Evolutionary conservation across 2,113 vertebrate species (phyloP).

Genomic region (Chaetodon auriga): DNA sequence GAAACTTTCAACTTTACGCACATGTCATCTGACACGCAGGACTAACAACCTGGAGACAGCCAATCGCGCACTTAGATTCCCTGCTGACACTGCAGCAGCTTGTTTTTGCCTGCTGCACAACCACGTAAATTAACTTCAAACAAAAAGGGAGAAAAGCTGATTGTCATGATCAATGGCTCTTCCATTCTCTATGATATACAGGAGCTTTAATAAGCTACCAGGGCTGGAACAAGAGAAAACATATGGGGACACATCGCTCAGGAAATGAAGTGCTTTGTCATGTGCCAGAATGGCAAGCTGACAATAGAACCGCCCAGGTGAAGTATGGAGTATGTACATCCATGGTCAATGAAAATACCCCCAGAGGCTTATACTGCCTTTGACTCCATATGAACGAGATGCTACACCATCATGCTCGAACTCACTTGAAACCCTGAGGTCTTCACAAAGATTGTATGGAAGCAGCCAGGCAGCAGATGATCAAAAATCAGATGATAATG

Average conservation of each 20-base stretch:
- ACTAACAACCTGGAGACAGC: neutral
- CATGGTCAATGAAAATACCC: neutral
- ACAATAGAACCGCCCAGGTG: neutral
- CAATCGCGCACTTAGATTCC: too few relatives aligned
- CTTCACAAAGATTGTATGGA: neutral
- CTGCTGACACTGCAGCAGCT: neutral
- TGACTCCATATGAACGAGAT: neutral
- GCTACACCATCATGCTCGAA: neutral
- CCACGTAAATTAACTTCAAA: neutral
- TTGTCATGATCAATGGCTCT: neutral
- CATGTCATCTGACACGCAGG: too few relatives aligned
- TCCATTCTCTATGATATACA: neutral
- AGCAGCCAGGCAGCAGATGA: neutral
- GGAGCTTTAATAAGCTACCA: neutral
- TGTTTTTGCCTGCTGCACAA: neutral
- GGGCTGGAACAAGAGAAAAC: neutral
- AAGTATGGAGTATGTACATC: neutral
- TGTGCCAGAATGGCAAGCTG: neutral
- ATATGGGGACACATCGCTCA: neutral
- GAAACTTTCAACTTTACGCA: too few relatives aligned
- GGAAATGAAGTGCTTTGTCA: neutral
- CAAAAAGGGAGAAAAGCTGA: neutral
- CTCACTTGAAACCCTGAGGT: neutral
- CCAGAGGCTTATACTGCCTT: neutral
- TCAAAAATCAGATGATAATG: neutral